Evolutionary conservation across 1,140 invertebrate species (phyloP).

Genomic region (Caenorhabditis inopinata): DNA sequence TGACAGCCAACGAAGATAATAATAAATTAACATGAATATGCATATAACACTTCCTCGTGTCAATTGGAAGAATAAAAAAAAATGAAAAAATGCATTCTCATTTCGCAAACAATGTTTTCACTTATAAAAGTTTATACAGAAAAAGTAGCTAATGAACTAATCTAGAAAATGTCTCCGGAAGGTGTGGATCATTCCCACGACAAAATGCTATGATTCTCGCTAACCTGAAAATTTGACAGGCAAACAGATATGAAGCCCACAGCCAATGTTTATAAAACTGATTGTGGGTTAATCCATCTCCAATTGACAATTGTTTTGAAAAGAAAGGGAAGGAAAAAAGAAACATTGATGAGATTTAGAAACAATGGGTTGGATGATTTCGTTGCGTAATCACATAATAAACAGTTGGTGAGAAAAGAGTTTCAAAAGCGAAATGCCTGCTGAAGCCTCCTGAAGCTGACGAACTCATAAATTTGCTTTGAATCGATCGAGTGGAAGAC

Average conservation of each 20-base stretch:
- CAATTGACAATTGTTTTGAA: constrained; percentile 17
- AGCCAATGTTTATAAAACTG: constrained; percentile 8
- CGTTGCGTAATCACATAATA: constrained; percentile 24
- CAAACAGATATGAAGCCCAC: neutral
- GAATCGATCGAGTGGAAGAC: neutral
- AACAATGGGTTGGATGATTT: constrained; percentile 12
- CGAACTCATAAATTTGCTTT: constrained; percentile 30
- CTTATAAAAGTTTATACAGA: no score
- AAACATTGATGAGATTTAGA: neutral
- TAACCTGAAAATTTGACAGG: neutral
- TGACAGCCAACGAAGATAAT: neutral
- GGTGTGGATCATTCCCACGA: neutral
- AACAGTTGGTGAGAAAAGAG: constrained; percentile 26
- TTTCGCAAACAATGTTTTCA: no score
- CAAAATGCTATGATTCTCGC: no score
- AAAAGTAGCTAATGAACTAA: no score
- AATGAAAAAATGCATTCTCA: neutral
- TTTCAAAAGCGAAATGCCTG: neutral
- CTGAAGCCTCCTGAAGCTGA: neutral
- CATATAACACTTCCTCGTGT: neutral
- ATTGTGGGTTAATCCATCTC: constrained; percentile 28
- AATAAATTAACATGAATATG: neutral
- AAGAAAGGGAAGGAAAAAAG: constrained; percentile 11
- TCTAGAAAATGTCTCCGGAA: neutral
- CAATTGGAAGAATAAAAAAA: neutral